These are phyloP conservation scores for Acronicta leporina DNA, from an alignment of 2,888 invertebrate genomes.

Conservation along the genomic window DNA sequence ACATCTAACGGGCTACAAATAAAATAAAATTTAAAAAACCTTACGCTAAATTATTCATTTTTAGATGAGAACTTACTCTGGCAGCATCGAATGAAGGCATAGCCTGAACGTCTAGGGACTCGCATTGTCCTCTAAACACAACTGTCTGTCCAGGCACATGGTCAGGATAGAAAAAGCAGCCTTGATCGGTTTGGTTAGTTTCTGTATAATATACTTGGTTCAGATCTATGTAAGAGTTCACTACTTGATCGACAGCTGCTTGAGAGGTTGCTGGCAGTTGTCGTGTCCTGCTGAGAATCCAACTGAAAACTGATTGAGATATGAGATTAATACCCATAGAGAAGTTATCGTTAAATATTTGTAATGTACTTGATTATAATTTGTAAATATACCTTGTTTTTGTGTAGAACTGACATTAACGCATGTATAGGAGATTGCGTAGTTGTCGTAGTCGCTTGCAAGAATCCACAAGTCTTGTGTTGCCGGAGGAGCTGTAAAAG, in stretches of 20 bases:
- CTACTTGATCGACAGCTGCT: slow-evolving; percentile 61
- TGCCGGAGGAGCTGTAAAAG: slow-evolving; percentile 58
- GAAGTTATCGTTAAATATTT: too few relatives aligned
- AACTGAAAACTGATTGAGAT: slow-evolving; percentile 74
- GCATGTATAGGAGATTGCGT: slow-evolving; percentile 91
- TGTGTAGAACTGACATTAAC: slow-evolving; percentile 76
- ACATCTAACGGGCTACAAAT: too few relatives aligned
- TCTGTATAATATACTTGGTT: slow-evolving; percentile 64
- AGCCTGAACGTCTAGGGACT: slow-evolving; percentile 61
- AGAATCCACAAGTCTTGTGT: slow-evolving; percentile 84
- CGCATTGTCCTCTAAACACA: slow-evolving; percentile 69
- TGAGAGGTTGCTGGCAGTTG: slow-evolving; percentile 54
- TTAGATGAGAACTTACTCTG: slow-evolving; percentile 60
- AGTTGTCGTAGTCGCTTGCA: slow-evolving; percentile 90
- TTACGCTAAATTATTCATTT: too few relatives aligned
- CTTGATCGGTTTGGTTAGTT: slow-evolving; percentile 62
- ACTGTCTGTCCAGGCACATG: slow-evolving; percentile 56
- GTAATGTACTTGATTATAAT: not conserved
- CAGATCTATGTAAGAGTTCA: slow-evolving; percentile 63
- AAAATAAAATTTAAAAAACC: too few relatives aligned
- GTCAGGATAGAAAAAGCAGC: slow-evolving; percentile 72
- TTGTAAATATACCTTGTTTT: slow-evolving; percentile 79
- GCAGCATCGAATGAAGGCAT: slow-evolving; percentile 62
- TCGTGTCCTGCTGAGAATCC: slow-evolving; percentile 76
- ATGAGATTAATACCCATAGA: too few relatives aligned